Evolutionary conservation across 2,888 invertebrate species (phyloP).

Genomic region (Clistopyga incitator): DNA sequence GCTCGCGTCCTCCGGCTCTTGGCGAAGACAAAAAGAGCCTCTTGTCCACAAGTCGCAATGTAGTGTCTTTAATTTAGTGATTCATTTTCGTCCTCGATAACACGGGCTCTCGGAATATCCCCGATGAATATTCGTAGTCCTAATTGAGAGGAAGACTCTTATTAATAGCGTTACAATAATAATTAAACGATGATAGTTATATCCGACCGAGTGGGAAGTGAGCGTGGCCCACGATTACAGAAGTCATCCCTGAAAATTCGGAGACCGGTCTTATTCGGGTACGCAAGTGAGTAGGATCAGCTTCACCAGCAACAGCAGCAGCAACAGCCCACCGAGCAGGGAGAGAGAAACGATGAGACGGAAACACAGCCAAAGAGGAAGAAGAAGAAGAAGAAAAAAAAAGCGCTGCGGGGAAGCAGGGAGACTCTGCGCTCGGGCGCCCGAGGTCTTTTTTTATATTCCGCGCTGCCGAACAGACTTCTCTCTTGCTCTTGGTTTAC

Average conservation of each 20-base stretch:
- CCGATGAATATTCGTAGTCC: neutral
- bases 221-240: slow-evolving; percentile 36
- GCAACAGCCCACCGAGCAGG: slow-evolving; percentile 49
- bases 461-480: slow-evolving; percentile 80
- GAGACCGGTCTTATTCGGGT: slow-evolving; percentile 64
- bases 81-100: slow-evolving; percentile 26
- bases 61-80: neutral
- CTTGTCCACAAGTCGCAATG: neutral
- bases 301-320: slow-evolving; percentile 6
- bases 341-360: slow-evolving; percentile 50
- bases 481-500: slow-evolving; percentile 81
- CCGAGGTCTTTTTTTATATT: slow-evolving; percentile 70
- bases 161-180: neutral
- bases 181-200: slow-evolving; percentile 31
- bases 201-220: slow-evolving; percentile 11
- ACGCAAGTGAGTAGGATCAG: slow-evolving; percentile 42
- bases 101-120: slow-evolving; percentile 5
- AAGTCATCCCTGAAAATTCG: slow-evolving; percentile 58
- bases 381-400: slow-evolving; percentile 51
- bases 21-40: slow-evolving; percentile 8
- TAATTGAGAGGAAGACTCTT: slow-evolving; percentile 12
- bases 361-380: slow-evolving; percentile 62
- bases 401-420: slow-evolving; percentile 54
- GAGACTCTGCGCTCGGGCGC: slow-evolving; percentile 60
- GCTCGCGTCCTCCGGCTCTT: slow-evolving; percentile 10